Base-by-base conservation (phyloP, 1,140 invertebrate genomes). In the Pseudachorutes palmiensis region DNA sequence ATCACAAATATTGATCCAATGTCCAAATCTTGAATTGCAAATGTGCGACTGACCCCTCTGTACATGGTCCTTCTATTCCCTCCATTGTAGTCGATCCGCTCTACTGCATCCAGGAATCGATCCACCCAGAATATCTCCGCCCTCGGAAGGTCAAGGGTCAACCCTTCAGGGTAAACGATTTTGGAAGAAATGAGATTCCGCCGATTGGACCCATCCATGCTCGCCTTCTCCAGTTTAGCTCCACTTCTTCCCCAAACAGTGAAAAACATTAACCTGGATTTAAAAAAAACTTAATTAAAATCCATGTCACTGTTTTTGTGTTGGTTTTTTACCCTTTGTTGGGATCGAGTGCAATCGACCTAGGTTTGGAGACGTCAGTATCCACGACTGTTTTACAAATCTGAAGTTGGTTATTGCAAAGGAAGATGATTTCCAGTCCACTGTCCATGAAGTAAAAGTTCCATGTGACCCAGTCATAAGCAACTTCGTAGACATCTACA, bases 361-460 rank as follows among this genome's bases (percentile, higher is more conserved):
- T 81, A 19, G 89, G 88, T 76, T 88, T 87, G 73, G 83, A 85
- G 28, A 91, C 79, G 63, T 85, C 81, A 64, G 84, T 79, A 75
- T 87, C 85, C 66, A 93, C 81, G 28, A 93, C 79, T 66, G 88
- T 82, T 65, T 85, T 82, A 78, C 88, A 87, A 77, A 82, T 81
- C 64, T 78, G 78, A 76, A 88, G 81, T 32, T 79, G 79, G 71
- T 79, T 80, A 65, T 81, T 84, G 79, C 85, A 95, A 71, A 86
- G 80, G 79, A 85, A 89, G 74, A 90, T 82, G 78, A 85, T 79
- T 79, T 89, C 83, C 75, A 85, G 78, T 72, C 82, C 79, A 78
- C 86, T 84, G 78, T 94, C 91, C 64, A 90, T 78, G 73, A 94
- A 84, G 79, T 95, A 96, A 84, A 91, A 88, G 77, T 90, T 92